Percentiles rank a stretch among this genome's conserved stretches.
Conservation (phyloP, 1,140 invertebrate species). For the Pinna nobilis region DNA sequence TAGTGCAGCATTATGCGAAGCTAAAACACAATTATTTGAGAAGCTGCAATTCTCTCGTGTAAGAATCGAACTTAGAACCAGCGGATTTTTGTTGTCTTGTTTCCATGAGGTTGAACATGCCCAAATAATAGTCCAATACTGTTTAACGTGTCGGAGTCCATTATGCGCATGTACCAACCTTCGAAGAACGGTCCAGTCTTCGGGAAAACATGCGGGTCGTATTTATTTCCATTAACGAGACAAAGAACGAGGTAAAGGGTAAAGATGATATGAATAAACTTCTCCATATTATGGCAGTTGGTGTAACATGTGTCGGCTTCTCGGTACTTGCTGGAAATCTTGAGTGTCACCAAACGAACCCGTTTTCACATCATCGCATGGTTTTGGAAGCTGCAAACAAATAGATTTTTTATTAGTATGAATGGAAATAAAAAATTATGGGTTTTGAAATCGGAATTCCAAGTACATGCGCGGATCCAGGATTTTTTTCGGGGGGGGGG, state of each 20-base stretch:
- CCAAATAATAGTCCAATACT: constrained; percentile 59
- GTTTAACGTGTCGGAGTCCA: constrained; percentile 20
- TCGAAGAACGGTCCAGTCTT: constrained; percentile 48
- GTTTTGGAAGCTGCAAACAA: no score
- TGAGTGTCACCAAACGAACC: no score
- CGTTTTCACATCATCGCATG: no score
- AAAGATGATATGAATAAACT: no score
- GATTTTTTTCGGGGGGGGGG: no score
- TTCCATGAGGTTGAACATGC: constrained; percentile 40
- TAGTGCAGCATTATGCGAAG: constrained; percentile 23
- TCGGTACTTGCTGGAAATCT: no score
- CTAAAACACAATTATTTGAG: constrained; percentile 16
- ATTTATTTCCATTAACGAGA: neutral
- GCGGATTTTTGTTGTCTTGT: neutral
- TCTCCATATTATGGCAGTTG: no score
- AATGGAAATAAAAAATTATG: no score
- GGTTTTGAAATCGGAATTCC: no score
- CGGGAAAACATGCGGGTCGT: constrained; percentile 46
- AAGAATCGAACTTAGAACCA: constrained; percentile 32
- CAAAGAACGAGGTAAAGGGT: neutral
- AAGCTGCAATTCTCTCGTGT: neutral
- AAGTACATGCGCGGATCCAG: no score
- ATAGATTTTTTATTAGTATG: no score
- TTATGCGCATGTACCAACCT: constrained; percentile 49
- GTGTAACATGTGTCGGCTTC: no score